Base-by-base conservation (phyloP, 1,140 invertebrate genomes). In the Anthonomus grandis region DNA sequence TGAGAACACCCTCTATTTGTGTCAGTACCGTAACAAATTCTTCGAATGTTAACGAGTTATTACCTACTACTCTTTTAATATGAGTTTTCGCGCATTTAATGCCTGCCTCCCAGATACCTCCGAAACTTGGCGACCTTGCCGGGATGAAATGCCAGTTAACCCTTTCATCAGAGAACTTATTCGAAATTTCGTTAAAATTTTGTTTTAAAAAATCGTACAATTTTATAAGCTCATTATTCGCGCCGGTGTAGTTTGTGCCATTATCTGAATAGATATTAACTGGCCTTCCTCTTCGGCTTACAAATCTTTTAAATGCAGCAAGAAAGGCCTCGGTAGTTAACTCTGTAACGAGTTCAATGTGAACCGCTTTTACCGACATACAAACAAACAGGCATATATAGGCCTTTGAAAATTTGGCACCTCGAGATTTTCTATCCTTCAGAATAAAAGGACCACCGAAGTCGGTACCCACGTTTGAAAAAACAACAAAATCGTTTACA, bases 71-170 rank as follows among this genome's bases (percentile, higher is more conserved):
- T 2, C 66, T 54, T 12, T 55, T 22, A 3, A 75, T 47, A 55
- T 52, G 21, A 15, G 5, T 10, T 15, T 44, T 44, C 4, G 8
- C 15, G 4, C 17, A 8, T 22, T 44, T 44, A 8, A 50, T 17
- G 9, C 13, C 23, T 9, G 56, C 8, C 17, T 55, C 64, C 63
- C 60, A 64, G 1, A 66, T 9, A 9, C 42, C 57, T n/a, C 64
- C 64, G 25, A 65, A 58, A 22, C 55, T 36, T 13, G 61, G 59
- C 2, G 60, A 18, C 10, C 15, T 6, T 4, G 60, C 51, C 15
- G 63, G 64, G 18, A 58, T 64, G 24, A 68, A 67, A 34, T 65
- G 45, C 64, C 64, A 68, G 5, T 18, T 25, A n/a, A 52, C 64
- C 19, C 53, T 48, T 0, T 51, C 8, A 8, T 19, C 13, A n/a